Percentiles rank a stretch among this genome's conserved stretches.
Evolutionary conservation across 1,140 invertebrate genomes (phyloP).

Genomic region (Trichonephila clavipes): DNA sequence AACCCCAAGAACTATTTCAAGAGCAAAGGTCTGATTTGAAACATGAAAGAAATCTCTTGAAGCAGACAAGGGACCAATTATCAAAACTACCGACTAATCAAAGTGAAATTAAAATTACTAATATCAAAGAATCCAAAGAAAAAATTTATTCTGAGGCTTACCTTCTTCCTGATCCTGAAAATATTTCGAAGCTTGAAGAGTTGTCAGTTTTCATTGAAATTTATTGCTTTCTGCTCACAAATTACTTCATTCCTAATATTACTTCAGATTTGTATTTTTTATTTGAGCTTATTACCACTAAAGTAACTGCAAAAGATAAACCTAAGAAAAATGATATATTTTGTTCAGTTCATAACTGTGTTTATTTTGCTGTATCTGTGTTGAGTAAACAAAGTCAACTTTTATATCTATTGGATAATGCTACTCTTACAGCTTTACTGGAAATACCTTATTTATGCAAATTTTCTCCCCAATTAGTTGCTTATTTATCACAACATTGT

Average conservation of each 20-base stretch:
- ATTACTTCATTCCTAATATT: conserved; percentile 52
- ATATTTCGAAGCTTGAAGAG: not conserved
- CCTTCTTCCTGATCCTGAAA: conserved; percentile 46
- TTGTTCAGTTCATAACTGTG: conserved; percentile 83
- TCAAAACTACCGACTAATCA: not conserved
- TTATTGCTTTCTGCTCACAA: conserved; percentile 25
- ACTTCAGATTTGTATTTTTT: conserved; percentile 76
- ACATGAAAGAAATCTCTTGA: conserved; percentile 62
- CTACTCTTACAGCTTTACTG: conserved; percentile 83
- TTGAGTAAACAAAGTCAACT: conserved; percentile 82
- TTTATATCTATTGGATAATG: conserved; percentile 83
- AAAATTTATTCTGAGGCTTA: not conserved
- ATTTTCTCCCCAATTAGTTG: conserved; percentile 82
- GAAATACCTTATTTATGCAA: conserved; percentile 83
- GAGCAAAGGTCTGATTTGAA: conserved; percentile 19
- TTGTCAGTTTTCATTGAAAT: conserved; percentile 44
- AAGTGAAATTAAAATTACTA: not conserved
- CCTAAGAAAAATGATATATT: conserved; percentile 53
- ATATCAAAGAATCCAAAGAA: not conserved
- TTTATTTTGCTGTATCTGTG: conserved; percentile 84
- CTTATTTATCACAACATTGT: conserved; percentile 80
- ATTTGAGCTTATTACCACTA: conserved; percentile 71
- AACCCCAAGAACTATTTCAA: not conserved
- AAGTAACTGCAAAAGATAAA: conserved; percentile 1
- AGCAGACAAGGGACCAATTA: conserved; percentile 4